Evolutionary conservation across 92 coral and sea anemone genomes (phyloP).

Genomic region (Actinostola sp.): DNA sequence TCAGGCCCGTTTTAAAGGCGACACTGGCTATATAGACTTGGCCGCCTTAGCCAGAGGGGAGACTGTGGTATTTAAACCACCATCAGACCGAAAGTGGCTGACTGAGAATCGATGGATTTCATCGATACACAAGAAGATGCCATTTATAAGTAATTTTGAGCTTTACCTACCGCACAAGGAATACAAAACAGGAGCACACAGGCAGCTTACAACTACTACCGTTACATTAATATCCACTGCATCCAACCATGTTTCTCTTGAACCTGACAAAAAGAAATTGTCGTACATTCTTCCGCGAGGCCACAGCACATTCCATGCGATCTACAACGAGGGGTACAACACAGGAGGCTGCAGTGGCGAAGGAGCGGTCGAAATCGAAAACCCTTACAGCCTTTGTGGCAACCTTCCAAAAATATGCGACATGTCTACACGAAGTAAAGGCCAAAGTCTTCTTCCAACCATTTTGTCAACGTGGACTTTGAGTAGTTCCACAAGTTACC

Average conservation of each 20-base stretch:
- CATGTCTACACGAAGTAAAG: conserved; percentile 28
- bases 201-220: not conserved
- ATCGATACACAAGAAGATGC: conserved; percentile 12
- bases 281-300: conserved; percentile 1
- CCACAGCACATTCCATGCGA: not conserved
- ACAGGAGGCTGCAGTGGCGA: not conserved
- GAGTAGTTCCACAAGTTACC: conserved; percentile 11
- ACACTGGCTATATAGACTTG: no score
- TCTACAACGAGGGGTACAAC: conserved; percentile 3
- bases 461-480: conserved; percentile 60
- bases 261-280: not conserved
- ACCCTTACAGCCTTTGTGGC: conserved; percentile 57
- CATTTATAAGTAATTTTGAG: conserved; percentile 14
- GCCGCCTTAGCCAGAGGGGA: no score
- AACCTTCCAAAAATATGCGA: conserved; percentile 69
- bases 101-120: conserved; percentile 39
- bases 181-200: conserved; percentile 9
- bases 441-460: conserved; percentile 53
- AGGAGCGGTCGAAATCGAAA: conserved; percentile 13
- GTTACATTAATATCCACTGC: conserved; percentile 13
- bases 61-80: no score
- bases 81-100: conserved; percentile 42
- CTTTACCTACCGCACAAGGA: conserved; percentile 30
- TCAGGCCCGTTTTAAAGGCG: no score
- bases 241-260: conserved; percentile 9